A percentile compares a stretch with the other conserved stretches of the same genome.
These are phyloP conservation scores for Chelon labrosus DNA, from an alignment of 2,797 vertebrate species.

Conservation along the genomic window DNA sequence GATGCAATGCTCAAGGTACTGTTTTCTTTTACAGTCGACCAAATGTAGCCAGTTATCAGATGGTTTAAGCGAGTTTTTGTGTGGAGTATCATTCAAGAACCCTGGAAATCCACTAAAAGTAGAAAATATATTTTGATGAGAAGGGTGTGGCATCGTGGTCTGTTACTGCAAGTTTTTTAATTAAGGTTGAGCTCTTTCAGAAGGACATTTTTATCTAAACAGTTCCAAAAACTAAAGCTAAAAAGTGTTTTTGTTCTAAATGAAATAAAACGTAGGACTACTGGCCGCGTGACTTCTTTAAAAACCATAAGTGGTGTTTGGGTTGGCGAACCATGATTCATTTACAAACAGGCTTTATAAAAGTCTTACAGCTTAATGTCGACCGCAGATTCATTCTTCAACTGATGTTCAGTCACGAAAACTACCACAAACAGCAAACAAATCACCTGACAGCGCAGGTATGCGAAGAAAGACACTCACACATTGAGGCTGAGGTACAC, in stretches of 20 bases:
- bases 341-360: neutral
- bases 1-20: slow-evolving; percentile 27
- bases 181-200: no score
- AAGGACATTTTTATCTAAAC: no score
- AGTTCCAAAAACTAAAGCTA: no score
- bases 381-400: slow-evolving; percentile 8
- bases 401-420: slow-evolving; percentile 38
- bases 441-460: slow-evolving; percentile 41
- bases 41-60: neutral
- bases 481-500: slow-evolving; percentile 45
- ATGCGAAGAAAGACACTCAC: slow-evolving; percentile 52
- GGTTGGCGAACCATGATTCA: neutral
- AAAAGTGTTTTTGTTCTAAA: no score
- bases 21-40: slow-evolving; percentile 10
- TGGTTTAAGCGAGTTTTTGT: neutral
- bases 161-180: neutral
- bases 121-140: neutral
- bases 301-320: neutral
- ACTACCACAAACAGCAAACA: slow-evolving; percentile 29
- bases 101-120: neutral
- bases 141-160: neutral
- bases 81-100: neutral
- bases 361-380: slow-evolving; percentile 5
- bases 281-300: no score
- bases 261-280: no score